Base-by-base conservation (phyloP, 2,888 invertebrate genomes). In the Aporophyla lueneburgensis region DNA sequence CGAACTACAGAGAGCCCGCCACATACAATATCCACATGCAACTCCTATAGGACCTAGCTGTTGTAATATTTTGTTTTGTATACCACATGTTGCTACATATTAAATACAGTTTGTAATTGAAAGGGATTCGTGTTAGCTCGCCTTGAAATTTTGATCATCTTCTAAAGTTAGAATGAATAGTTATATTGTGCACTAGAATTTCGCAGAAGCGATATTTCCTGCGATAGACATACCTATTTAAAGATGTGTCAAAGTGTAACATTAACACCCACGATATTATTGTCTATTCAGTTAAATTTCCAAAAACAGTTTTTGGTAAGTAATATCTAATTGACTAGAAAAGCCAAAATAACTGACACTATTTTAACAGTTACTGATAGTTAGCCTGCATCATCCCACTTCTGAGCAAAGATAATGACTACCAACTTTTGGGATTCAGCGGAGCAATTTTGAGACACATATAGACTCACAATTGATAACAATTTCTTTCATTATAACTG, bases 61-160 rank as follows among this genome's bases (percentile, higher is more conserved):
- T 80, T 86, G 75, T 79, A 82, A 79, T 85, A 81, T 81, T 83
- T 88, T 80, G 87, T 74, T 78, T 80, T 74, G 67, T 79, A 69
- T 70, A 76, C 81, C 82, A 83, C 78, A 84, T 78, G 68, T 72
- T 77, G 69, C 67, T 66, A 51, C 65, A 81, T 77, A 80, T 80
- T 83, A 62, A 72, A 86, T 70, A 69, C 33, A 74, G 74, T 76
- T 61, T 53, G 56, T 81, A 82, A 76, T 73, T 79, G 75, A 78
- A 83, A 56, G 49, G 54, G 71, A 74, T 73, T 58, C 73, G 24
- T 73, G 62, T 9, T 21, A 0, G 68, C 33, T 66, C 5, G 68
- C 51, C 27, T 80, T 84, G 53, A 70, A 70, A 74, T 68, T 68
- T 80, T 74, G 63, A 78, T 51, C 21, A n/a, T 21, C n/a, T 24